These are phyloP conservation scores for Xanthorhoe designata DNA, from an alignment of 2,888 invertebrate species.

Conservation along the genomic window DNA sequence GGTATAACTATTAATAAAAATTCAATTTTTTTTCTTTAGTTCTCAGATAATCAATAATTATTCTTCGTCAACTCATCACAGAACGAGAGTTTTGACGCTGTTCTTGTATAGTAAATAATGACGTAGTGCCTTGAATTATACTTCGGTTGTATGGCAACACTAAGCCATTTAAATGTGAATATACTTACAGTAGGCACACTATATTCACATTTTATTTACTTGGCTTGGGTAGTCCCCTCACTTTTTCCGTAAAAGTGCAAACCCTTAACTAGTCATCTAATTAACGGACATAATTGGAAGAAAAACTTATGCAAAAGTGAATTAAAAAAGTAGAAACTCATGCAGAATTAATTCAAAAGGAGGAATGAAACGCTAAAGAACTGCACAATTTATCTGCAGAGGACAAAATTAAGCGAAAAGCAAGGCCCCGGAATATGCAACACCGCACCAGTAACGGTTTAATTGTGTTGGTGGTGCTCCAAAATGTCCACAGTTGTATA, in stretches of 20 bases:
- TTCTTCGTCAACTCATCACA: no score
- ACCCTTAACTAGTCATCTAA: not conserved
- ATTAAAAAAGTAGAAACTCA: not conserved
- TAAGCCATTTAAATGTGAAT: no score
- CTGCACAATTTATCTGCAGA: constrained; percentile 26
- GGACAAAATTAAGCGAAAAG: constrained; percentile 38
- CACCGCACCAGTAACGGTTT: constrained; percentile 35
- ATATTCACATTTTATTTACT: not conserved
- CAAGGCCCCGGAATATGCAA: constrained; percentile 35
- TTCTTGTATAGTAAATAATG: no score
- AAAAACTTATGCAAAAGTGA: not conserved
- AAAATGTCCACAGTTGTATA: constrained; percentile 31
- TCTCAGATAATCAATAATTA: no score
- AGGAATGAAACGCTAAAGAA: constrained; percentile 17
- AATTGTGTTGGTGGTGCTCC: constrained; percentile 41
- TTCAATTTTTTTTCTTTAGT: no score
- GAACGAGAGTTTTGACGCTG: no score
- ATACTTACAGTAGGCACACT: no score
- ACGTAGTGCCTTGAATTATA: no score
- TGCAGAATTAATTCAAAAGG: not conserved
- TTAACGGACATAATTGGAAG: constrained; percentile 2
- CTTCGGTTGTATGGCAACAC: no score
- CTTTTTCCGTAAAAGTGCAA: not conserved
- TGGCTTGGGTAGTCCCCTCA: not conserved
- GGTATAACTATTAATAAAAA: no score